Percentiles rank a stretch among this genome's conserved stretches.
Conservation (phyloP, 1,140 invertebrate species). For the Trachymyrmex cornetzi region DNA sequence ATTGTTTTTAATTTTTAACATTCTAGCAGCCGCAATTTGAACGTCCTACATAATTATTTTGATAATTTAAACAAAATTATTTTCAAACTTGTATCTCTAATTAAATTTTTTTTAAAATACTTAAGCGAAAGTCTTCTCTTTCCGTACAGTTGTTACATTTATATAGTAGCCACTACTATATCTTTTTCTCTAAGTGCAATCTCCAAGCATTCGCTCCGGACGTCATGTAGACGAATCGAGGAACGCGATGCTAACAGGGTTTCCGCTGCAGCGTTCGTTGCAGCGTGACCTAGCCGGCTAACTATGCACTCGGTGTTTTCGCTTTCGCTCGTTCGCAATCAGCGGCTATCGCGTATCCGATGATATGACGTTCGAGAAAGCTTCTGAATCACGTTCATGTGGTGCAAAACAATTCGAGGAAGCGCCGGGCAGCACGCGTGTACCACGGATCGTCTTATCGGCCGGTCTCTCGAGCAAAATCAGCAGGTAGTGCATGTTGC, state of each 20-base stretch:
- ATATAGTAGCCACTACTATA: no score
- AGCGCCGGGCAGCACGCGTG: constrained; percentile 1
- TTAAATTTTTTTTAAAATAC: no score
- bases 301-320: constrained; percentile 41
- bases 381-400: constrained; percentile 37
- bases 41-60: no score
- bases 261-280: constrained; percentile 11
- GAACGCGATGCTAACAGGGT: background rate
- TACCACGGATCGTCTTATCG: constrained; percentile 31
- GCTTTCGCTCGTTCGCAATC: constrained; percentile 46
- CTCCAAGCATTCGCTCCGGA: no score
- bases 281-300: constrained; percentile 23
- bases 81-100: no score
- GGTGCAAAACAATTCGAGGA: constrained; percentile 36
- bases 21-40: no score
- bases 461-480: constrained; percentile 5
- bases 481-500: constrained; percentile 34
- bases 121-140: no score
- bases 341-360: constrained; percentile 34
- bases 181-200: no score
- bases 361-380: constrained; percentile 6
- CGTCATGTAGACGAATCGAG: background rate
- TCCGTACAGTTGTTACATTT: no score
- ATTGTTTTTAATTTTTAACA: no score
- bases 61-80: no score